These are phyloP conservation scores for Folsomia candida DNA, from an alignment of 2,888 invertebrate species.

Conservation along the genomic window DNA sequence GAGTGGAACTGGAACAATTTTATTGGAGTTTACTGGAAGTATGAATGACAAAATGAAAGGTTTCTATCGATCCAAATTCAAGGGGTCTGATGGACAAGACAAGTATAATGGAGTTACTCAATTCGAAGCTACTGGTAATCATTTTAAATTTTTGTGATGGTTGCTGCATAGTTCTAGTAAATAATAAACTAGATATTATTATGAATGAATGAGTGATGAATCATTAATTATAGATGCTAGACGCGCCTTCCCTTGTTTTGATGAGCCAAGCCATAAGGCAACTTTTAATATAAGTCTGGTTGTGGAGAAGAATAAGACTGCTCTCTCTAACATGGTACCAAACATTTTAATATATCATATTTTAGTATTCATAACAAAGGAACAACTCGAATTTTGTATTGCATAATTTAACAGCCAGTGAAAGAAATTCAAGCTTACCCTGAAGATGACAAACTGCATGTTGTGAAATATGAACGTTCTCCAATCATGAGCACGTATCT, in stretches of 20 bases:
- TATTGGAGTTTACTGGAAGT: slow-evolving; percentile 25
- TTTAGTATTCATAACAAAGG: too few relatives aligned
- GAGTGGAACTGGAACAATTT: slow-evolving; percentile 23
- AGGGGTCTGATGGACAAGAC: slow-evolving; percentile 66
- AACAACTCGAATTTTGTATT: not conserved
- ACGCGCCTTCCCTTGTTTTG: slow-evolving; percentile 95
- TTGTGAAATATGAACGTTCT: slow-evolving; percentile 73
- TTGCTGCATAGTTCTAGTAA: not conserved
- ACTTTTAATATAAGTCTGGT: slow-evolving; percentile 85
- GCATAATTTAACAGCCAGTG: slow-evolving; percentile 38
- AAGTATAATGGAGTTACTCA: slow-evolving; percentile 85
- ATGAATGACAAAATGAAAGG: slow-evolving; percentile 69
- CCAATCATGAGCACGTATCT: slow-evolving; percentile 78
- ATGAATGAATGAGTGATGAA: not conserved
- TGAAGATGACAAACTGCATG: slow-evolving; percentile 56
- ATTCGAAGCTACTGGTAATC: slow-evolving; percentile 73
- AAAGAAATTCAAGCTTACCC: slow-evolving; percentile 53
- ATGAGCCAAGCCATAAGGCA: slow-evolving; percentile 93
- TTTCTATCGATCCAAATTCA: slow-evolving; percentile 88
- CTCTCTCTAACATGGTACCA: slow-evolving; percentile 86
- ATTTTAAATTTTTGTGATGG: not conserved
- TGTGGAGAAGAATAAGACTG: slow-evolving; percentile 77
- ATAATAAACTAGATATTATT: not conserved
- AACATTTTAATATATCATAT: not conserved
- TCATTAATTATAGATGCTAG: slow-evolving; percentile 73